A percentile compares a stretch with the other conserved stretches of the same genome.
phyloP scores from a whole-genome alignment of 2,888 invertebrate species.

The Pollenia angustigena region DNA sequence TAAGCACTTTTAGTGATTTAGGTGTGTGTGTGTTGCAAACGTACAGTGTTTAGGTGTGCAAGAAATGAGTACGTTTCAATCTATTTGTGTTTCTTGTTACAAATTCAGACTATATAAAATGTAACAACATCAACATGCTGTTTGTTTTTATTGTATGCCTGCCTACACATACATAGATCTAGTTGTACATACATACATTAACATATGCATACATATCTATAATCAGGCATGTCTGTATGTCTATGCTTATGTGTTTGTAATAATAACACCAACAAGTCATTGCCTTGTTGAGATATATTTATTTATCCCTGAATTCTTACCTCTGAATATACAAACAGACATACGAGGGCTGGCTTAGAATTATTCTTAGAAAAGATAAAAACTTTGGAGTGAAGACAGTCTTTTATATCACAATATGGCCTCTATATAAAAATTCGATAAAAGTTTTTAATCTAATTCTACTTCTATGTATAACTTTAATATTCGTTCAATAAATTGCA shows the following conservation, averaged over 20 bases:
- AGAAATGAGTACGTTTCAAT: neutral
- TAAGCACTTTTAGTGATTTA: neutral
- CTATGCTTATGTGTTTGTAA: constrained; percentile 75
- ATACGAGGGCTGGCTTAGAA: neutral
- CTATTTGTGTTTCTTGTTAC: constrained; percentile 42
- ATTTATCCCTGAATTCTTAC: constrained; percentile 49
- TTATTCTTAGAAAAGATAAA: neutral
- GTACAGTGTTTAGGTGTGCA: neutral
- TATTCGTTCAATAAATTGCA: too few species aligned
- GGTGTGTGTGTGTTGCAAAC: constrained; percentile 2
- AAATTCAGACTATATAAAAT: constrained; percentile 42
- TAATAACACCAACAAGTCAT: constrained; percentile 82
- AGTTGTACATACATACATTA: neutral
- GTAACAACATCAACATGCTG: constrained; percentile 43
- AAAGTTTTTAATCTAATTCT: too few species aligned
- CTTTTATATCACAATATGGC: too few species aligned
- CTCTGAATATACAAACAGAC: constrained; percentile 5
- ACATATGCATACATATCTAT: neutral
- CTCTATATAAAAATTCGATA: too few species aligned
- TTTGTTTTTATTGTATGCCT: constrained; percentile 31
- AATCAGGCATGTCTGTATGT: constrained; percentile 40
- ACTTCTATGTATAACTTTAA: too few species aligned
- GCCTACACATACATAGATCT: neutral
- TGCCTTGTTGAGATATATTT: constrained; percentile 82
- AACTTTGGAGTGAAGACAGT: too few species aligned